Conservation (phyloP, 2,797 vertebrate species). For the Sebastes minor region DNA sequence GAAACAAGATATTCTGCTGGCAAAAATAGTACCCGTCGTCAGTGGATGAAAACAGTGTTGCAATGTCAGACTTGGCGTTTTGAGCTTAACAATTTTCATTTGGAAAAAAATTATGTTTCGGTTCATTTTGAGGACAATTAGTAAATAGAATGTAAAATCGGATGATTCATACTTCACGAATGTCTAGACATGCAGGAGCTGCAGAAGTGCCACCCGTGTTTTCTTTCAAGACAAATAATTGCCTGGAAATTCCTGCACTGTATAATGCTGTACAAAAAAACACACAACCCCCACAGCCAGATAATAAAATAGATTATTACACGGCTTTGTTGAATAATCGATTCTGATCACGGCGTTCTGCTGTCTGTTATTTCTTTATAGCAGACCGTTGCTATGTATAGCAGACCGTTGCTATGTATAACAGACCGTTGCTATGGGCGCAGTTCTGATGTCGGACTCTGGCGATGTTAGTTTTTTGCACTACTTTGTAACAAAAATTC, state of each 20-base stretch:
- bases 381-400: too few relatives aligned
- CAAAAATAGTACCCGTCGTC: neutral
- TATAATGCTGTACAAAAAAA: neutral
- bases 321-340: too few relatives aligned
- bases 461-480: too few relatives aligned
- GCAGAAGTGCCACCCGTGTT: neutral
- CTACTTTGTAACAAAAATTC: too few relatives aligned
- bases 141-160: neutral
- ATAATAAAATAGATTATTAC: neutral
- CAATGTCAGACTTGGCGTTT: neutral
- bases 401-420: too few relatives aligned
- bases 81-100: neutral
- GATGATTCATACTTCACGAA: conserved; percentile 2
- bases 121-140: conserved; percentile 3
- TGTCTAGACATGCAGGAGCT: conserved; percentile 20
- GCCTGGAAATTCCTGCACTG: conserved; percentile 11
- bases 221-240: neutral
- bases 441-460: too few relatives aligned
- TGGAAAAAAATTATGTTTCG: neutral
- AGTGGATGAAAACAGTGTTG: neutral
- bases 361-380: too few relatives aligned
- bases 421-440: too few relatives aligned
- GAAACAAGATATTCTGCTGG: conserved; percentile 35
- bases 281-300: neutral
- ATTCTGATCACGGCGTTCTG: too few relatives aligned